phyloP scores from a whole-genome alignment of 2,113 vertebrate genomes.

The Callopanchax toddi region DNA sequence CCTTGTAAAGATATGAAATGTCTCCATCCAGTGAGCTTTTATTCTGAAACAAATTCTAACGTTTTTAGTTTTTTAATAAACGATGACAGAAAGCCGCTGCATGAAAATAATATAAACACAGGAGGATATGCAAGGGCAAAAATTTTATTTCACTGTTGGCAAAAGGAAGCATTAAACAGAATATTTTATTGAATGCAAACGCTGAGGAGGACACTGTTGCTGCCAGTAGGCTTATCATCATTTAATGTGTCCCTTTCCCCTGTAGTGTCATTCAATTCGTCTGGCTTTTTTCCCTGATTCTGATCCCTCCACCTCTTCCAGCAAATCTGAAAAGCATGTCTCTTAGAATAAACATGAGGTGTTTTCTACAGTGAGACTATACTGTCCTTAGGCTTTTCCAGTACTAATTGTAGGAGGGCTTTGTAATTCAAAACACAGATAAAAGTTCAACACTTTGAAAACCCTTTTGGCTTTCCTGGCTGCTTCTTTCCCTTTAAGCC shows the following conservation, averaged over 20 bases:
- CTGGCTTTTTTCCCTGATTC: background rate
- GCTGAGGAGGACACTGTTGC: background rate
- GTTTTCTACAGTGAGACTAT: background rate
- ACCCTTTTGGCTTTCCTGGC: background rate
- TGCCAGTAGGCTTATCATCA: background rate
- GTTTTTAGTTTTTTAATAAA: background rate
- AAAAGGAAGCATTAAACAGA: background rate
- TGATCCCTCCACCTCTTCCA: background rate
- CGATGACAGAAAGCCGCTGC: background rate
- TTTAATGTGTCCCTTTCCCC: constrained; percentile 1
- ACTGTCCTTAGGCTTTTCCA: background rate
- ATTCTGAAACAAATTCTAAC: background rate
- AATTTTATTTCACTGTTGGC: background rate
- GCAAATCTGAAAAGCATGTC: background rate
- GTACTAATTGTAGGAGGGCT: background rate
- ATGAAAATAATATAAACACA: background rate
- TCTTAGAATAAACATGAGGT: background rate
- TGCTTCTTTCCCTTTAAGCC: background rate
- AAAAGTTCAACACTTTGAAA: background rate
- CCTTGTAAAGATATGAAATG: background rate
- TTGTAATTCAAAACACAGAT: background rate
- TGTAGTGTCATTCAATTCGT: background rate
- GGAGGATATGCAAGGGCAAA: background rate
- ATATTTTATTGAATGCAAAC: background rate
- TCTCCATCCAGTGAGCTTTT: background rate